phyloP scores from a whole-genome alignment of 1,140 invertebrate species.

The Nephotettix cincticeps region DNA sequence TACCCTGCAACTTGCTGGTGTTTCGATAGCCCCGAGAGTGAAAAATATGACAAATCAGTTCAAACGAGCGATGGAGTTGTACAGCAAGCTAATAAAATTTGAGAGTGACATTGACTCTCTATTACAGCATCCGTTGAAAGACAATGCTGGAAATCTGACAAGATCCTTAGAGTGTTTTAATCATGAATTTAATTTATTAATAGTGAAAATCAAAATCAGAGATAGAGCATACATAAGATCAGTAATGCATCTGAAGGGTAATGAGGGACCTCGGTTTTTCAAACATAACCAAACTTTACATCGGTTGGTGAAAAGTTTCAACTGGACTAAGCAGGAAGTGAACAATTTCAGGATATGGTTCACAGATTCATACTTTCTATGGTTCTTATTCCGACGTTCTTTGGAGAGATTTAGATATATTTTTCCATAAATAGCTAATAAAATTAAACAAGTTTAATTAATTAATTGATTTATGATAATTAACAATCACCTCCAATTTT shows the following conservation, averaged over 20 bases:
- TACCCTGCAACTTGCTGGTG: too few relatives aligned
- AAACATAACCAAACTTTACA: neutral
- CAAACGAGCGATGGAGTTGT: neutral
- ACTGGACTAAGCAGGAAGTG: neutral
- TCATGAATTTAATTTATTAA: neutral
- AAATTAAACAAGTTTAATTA: too few relatives aligned
- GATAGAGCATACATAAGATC: neutral
- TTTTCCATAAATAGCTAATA: neutral
- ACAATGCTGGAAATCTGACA: neutral
- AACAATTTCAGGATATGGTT: neutral
- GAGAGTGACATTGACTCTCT: neutral
- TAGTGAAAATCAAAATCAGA: neutral
- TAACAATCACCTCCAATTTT: too few relatives aligned
- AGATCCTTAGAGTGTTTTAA: neutral
- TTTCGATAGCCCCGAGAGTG: too few relatives aligned
- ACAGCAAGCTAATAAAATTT: neutral
- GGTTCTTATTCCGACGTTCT: neutral
- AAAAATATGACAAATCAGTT: too few relatives aligned
- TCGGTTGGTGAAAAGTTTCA: neutral
- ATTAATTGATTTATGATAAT: too few relatives aligned
- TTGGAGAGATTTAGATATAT: neutral
- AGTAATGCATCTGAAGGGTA: neutral
- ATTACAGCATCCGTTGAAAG: neutral
- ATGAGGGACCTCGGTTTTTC: neutral
- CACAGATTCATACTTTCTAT: neutral